Conservation (phyloP, 2,888 invertebrate genomes). For the Leptura quadrifasciata region DNA sequence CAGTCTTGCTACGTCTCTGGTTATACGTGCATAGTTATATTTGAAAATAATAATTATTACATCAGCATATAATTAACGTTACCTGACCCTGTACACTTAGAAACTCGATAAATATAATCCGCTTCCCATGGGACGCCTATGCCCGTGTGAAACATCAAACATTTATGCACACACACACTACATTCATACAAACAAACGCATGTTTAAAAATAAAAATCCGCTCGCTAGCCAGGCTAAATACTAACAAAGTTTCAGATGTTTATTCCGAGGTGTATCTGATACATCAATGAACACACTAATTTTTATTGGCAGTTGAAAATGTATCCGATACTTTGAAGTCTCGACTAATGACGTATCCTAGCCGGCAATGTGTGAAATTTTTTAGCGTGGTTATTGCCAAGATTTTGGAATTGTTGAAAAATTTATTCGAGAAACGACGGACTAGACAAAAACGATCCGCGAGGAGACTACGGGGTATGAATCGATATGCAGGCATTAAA, state of each 20-base stretch:
- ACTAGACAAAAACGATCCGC: neutral
- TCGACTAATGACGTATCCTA: neutral
- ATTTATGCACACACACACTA: constrained; percentile 15
- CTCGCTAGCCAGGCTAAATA: neutral
- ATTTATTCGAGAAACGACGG: neutral
- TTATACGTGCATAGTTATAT: no score
- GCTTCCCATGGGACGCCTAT: constrained; percentile 18
- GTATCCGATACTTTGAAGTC: neutral
- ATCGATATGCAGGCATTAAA: no score
- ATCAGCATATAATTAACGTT: neutral
- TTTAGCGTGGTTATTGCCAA: neutral
- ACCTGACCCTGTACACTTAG: neutral
- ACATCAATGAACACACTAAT: neutral
- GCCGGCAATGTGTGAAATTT: neutral
- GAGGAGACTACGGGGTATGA: no score
- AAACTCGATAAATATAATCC: neutral
- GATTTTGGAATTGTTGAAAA: neutral
- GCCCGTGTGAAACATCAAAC: constrained; percentile 11
- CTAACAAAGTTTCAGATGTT: neutral
- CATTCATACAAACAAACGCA: constrained; percentile 17
- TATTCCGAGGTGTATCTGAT: neutral
- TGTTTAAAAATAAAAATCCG: constrained; percentile 34
- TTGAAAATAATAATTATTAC: no score
- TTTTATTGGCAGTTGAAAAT: neutral
- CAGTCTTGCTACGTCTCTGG: no score